Evolutionary conservation across 2,888 invertebrate genomes (phyloP), one percentile per base, ranked within the genome.

Genomic region (Sphaerophoria rueppellii): DNA sequence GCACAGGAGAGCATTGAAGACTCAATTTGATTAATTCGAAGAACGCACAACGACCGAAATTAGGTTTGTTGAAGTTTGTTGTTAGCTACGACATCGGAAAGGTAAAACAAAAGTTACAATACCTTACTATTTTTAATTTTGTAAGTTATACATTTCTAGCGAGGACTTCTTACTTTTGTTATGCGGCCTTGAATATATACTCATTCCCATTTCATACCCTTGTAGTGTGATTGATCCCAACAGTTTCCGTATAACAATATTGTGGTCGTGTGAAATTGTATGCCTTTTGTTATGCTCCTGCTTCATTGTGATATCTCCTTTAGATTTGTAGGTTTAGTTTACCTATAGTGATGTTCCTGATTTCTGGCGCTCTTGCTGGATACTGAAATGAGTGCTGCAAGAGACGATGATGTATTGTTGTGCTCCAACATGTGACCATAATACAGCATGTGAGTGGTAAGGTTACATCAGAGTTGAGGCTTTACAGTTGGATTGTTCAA

Each of bases 401-500:
- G 69, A 85, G 83, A 80, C 75, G 75, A 85, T 76, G 80, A 85
- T 80, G 83, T 85, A 85, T 85, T 85, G 83, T 76, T 85, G 76
- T 72, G 76, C 80, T 80, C 75, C 75, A 80, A 80, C 75, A 85
- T 85, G 72, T 76, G 83, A 85, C 83, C 63, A 48, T 14, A 71
- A 83, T 76, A 80, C 80, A 85, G 72, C 80, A 83, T 83, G 80
- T 80, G 61, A 34, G 83, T 71, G 65, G 75, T 83, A 72, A 76
- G 80, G 75, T 83, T 83, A 83, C 83, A 58, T 40, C 16, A 85
- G 80, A 80, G 79, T 85, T 72, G 83, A 85, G 83, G 72, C 80
- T 76, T 85, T 85, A 85, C 79, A 85, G 67, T 85, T 80, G 83
- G 75, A 85, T 85, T 85, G 80, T 85, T 85, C 83, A 85, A 85